phyloP scores from a whole-genome alignment of 37 sponge, comb jelly and placozoan genomes.

The Ianthella basta region DNA sequence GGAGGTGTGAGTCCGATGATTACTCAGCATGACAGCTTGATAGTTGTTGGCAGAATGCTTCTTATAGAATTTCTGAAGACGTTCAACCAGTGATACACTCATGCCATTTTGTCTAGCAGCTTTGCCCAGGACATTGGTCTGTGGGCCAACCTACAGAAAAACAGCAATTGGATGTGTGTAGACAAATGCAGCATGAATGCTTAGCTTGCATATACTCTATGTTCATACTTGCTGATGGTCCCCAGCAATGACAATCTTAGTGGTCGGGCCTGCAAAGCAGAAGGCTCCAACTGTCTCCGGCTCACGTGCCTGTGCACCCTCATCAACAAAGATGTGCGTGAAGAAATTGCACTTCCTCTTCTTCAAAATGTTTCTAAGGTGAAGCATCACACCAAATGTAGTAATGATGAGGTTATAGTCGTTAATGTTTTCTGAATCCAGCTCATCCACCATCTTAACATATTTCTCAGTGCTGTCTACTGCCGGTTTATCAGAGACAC shows the following conservation, averaged over 20 bases:
- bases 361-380: neutral
- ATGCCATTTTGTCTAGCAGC: constrained; percentile 46
- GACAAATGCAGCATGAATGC: no score
- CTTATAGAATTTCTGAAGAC: constrained; percentile 39
- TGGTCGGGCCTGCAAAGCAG: neutral
- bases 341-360: neutral
- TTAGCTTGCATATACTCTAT: no score
- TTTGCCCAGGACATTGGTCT: constrained; percentile 28
- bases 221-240: constrained; percentile 30
- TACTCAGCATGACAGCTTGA: constrained; percentile 52
- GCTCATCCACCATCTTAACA: neutral
- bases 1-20: constrained; percentile 54
- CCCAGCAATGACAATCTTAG: constrained; percentile 15
- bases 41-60: neutral
- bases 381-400: constrained; percentile 1
- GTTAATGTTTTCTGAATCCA: neutral
- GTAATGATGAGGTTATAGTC: constrained; percentile 2
- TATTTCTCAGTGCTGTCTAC: neutral
- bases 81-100: constrained; percentile 41
- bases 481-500: no score
- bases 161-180: no score
- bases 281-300: neutral
- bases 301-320: constrained; percentile 26
- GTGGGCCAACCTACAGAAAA: constrained; percentile 75
- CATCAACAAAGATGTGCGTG: constrained; percentile 22